Evolutionary conservation across 2,797 vertebrate species (phyloP).

Genomic region (Momotus momota): DNA sequence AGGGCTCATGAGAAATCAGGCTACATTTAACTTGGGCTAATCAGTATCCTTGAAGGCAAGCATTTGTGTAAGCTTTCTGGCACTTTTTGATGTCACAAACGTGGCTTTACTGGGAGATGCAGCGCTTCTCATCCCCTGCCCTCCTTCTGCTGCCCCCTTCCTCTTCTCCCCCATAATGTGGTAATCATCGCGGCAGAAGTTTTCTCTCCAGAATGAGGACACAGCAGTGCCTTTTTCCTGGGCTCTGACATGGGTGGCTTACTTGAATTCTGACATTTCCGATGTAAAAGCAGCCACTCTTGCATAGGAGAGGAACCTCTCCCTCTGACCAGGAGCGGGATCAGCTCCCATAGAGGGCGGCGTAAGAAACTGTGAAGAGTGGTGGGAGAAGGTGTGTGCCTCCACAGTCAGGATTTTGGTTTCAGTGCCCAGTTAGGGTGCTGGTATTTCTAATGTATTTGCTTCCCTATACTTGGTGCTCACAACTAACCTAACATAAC

Average conservation of each 20-base stretch:
- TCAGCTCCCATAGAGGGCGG: rapidly evolving
- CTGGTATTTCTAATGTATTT: not conserved
- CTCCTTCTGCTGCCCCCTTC: not conserved
- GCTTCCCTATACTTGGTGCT: rapidly evolving
- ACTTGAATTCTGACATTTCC: not conserved
- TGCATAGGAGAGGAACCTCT: not conserved
- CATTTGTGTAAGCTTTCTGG: not conserved
- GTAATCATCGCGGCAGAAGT: rapidly evolving
- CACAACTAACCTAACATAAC: not conserved
- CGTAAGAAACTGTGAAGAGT: not conserved
- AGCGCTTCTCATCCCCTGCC: not conserved
- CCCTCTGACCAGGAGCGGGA: not conserved
- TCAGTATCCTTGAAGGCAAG: not conserved
- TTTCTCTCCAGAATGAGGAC: not conserved
- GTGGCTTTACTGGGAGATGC: rapidly evolving
- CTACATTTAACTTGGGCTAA: not conserved
- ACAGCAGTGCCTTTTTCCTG: not conserved
- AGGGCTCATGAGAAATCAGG: not conserved
- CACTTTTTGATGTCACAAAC: rapidly evolving
- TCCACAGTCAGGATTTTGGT: not conserved
- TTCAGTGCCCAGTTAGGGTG: rapidly evolving
- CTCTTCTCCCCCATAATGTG: not conserved
- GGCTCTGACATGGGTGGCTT: not conserved
- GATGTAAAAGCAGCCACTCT: rapidly evolving
- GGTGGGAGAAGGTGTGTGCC: not conserved